Evolutionary conservation across 2,113 vertebrate species (phyloP).

Genomic region (Litocranius walleri): DNA sequence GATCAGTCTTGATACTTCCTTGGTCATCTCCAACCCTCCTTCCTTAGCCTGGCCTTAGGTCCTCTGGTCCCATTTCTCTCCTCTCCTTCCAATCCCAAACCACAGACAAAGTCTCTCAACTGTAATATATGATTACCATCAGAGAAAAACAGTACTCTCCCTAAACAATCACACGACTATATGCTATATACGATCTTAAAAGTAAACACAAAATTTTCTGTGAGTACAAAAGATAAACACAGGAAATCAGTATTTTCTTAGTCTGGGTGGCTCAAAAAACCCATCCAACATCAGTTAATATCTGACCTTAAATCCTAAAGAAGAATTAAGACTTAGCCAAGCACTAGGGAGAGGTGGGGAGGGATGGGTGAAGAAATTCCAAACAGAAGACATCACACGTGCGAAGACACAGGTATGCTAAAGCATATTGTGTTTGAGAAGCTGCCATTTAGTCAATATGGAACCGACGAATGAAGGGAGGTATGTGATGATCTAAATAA

Average conservation of each 20-base stretch:
- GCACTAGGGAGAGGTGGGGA: background rate
- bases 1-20: too few species aligned
- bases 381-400: background rate
- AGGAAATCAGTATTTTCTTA: background rate
- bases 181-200: background rate
- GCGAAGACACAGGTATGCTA: background rate
- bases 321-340: background rate
- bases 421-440: background rate
- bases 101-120: background rate
- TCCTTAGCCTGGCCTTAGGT: background rate
- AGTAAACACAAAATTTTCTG: background rate
- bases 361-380: background rate
- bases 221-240: background rate
- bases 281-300: background rate
- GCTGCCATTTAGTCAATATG: background rate
- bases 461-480: background rate
- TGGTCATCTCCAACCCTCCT: background rate
- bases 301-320: background rate
- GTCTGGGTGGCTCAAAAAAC: background rate
- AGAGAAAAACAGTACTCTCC: background rate
- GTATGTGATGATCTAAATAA: background rate
- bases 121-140: background rate
- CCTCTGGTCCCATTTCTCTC: background rate
- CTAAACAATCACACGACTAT: background rate
- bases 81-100: background rate